Conservation (phyloP, 2,113 vertebrate genomes). For the Ceyx margarethae region DNA sequence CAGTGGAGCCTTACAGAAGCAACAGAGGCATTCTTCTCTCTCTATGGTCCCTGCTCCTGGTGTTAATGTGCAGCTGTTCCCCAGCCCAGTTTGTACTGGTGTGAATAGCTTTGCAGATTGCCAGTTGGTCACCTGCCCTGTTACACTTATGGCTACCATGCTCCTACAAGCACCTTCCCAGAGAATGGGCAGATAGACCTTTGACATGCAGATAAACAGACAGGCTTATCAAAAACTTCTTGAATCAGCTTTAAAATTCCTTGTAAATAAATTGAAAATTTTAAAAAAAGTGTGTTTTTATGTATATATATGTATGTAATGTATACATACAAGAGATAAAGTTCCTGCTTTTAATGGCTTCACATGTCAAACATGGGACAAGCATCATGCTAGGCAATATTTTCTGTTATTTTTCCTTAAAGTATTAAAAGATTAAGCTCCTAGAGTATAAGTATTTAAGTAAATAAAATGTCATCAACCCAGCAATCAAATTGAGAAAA, state of each 20-base stretch:
- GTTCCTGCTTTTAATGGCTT: neutral
- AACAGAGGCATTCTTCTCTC: neutral
- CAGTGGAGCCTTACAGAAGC: neutral
- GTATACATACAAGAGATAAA: neutral
- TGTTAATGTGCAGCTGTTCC: neutral
- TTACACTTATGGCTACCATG: neutral
- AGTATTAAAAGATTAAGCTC: neutral
- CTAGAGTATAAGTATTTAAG: neutral
- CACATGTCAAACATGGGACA: neutral
- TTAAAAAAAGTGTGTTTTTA: neutral
- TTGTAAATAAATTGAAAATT: neutral
- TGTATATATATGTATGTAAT: no score
- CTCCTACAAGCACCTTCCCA: neutral
- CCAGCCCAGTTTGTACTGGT: neutral
- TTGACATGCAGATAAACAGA: neutral
- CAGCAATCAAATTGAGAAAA: conserved; percentile 20
- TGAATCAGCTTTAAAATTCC: neutral
- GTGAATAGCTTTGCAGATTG: neutral
- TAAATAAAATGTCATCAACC: conserved; percentile 21
- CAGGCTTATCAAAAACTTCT: neutral
- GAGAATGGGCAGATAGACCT: neutral
- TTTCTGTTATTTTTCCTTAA: neutral
- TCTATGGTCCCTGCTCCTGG: neutral
- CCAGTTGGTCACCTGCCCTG: neutral
- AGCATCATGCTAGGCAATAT: neutral